Base-by-base conservation (phyloP, 2,113 vertebrate species). In the Anguilla japonica region DNA sequence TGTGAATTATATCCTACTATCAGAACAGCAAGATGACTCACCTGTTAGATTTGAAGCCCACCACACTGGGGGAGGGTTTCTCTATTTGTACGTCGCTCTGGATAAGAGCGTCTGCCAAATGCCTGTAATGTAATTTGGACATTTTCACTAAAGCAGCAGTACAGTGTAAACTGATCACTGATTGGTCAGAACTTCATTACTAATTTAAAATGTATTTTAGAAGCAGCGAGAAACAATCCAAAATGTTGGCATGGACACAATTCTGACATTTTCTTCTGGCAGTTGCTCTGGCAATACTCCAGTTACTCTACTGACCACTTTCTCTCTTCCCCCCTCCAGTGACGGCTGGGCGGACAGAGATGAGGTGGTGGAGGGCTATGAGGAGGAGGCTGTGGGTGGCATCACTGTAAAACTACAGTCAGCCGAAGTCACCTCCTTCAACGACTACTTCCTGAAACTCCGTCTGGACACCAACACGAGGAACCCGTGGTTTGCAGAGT, bases 321-420 rank as follows among this genome's bases (percentile, higher is more conserved):
- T 84, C 63, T 75, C 57, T 85, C 78, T 18, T 63, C 83, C 82
- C 78, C 88, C 83, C 50, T 94, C 83, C 91, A 99, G 98, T 91
- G 98, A 99, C 0, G 98, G 98, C 80, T 99, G 98, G 98, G 98
- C 98, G 53, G 98, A 99, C 93, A 96, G 98, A 90, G 96, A 99
- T 63, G 98, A 99, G 96, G 98, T 99, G 88, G 98, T 99, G 90
- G 98, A 99, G 94, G 98, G 98, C 0, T 99, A 97, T 0, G 98
- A 99, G 82, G 95, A 96, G 39, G 98, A 99, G 92, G 98, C 98
- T 18, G 97, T 97, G 0, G 98, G 98, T 41, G 98, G 98, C 89
- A 97, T 99, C 94, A 99, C 98, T 0, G 98, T 99, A 88, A 99
- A 99, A 90, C 96, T 99, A 46, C 97, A 98, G 89, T 98, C 97